Evolutionary conservation across 2,113 vertebrate genomes (phyloP).

Genomic region (Raja brachyura): DNA sequence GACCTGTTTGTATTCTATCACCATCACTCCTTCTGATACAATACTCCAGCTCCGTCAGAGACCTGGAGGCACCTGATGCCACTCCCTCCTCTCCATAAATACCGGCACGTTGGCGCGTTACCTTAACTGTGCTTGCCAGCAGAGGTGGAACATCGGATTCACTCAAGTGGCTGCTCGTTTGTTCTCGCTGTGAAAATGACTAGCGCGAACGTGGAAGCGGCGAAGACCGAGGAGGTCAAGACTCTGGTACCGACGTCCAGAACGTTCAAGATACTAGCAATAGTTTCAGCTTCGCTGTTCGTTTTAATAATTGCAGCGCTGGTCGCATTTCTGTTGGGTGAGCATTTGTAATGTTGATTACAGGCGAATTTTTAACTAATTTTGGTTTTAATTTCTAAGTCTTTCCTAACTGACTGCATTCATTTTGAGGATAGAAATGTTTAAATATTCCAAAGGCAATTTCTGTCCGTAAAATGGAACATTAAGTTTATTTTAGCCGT

Average conservation of each 20-base stretch:
- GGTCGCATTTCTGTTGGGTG: neutral
- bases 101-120: too few species aligned
- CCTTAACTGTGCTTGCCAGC: neutral
- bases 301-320: neutral
- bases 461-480: neutral
- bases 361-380: too few species aligned
- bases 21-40: neutral
- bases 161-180: neutral
- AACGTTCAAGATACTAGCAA: neutral
- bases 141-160: neutral
- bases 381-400: too few species aligned
- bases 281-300: neutral
- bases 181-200: neutral
- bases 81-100: neutral
- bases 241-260: neutral
- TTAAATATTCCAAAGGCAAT: neutral
- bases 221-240: neutral
- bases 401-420: too few species aligned
- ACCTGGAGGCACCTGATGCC: neutral
- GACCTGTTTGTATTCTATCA: too few species aligned
- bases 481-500: neutral
- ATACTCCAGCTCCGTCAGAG: too few species aligned
- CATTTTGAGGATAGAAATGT: neutral
- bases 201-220: neutral
- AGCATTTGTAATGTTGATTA: neutral